Conservation (phyloP, 2,797 vertebrate genomes). For the Phoxinus dragarum region DNA sequence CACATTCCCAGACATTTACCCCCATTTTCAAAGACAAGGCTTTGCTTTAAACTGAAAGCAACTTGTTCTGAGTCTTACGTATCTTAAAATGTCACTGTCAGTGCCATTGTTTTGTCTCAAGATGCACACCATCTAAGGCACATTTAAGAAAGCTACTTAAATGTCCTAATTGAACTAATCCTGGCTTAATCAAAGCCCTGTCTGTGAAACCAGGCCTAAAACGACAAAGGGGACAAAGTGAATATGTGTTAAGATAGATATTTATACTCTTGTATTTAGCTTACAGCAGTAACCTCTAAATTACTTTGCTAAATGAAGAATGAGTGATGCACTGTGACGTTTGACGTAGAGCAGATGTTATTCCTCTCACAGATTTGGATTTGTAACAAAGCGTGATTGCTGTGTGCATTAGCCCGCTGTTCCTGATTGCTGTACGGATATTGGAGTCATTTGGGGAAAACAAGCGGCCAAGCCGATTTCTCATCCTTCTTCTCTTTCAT, state of each 20-base stretch:
- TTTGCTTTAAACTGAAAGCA: no score
- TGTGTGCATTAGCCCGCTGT: neutral
- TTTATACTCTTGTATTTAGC: slow-evolving; percentile 20
- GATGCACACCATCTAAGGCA: no score
- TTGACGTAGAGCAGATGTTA: slow-evolving; percentile 2
- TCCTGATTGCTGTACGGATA: neutral
- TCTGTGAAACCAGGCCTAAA: no score
- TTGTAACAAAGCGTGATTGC: neutral
- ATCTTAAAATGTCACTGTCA: no score
- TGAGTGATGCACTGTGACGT: neutral
- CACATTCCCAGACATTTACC: no score
- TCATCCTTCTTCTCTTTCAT: slow-evolving; percentile 21
- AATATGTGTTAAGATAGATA: neutral
- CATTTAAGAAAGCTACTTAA: no score
- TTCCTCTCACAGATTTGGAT: slow-evolving; percentile 22
- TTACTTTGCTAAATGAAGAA: slow-evolving; percentile 7
- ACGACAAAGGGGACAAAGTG: no score
- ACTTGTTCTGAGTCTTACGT: no score
- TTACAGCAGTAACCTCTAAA: slow-evolving; percentile 6
- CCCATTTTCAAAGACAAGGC: no score
- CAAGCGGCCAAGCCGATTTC: slow-evolving; percentile 33
- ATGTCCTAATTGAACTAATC: no score
- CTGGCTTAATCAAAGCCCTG: no score
- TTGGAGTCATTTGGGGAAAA: neutral
- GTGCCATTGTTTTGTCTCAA: no score